Base-by-base conservation (phyloP, 2,797 vertebrate genomes). In the Gymnocypris eckloni region DNA sequence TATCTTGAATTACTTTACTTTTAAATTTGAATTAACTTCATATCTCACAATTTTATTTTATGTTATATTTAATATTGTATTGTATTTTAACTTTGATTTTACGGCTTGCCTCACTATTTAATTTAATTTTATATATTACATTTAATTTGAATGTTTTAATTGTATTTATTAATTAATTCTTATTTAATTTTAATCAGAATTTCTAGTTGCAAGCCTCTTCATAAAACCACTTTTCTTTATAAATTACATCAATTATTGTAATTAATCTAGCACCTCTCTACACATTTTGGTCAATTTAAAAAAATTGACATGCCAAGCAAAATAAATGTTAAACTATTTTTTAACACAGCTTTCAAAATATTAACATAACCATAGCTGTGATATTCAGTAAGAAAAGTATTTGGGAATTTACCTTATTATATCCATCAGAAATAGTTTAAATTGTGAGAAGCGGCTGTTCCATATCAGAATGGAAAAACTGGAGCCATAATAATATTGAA, bases 401-500 rank as follows among this genome's bases (percentile, higher is more conserved):
- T 56, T 56, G 13, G 11, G 18, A 77, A 5, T 12, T 10, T 52
- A 45, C 20, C 37, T 20, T 2, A 15, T 78, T 78, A 13, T 41
- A 59, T 41, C 37, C 20, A 16, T 16, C 54, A 41, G 52, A n/a
- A 25, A 41, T 78, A 10, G 20, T 39, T 56, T 52, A 18, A 9
- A 22, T 50, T 76, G 6, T 39, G 20, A 78, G 6, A 41, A 78
- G 20, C 39, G 18, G 10, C 2, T 54, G 48, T 12, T 25, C 33
- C 52, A 15, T 33, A 15, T 54, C 54, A 39, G 54, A 79, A 54
- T 79, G 20, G 11, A 25, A 37, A 45, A 41, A 28, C 33, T 82
- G 75, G 67, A 82, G 41, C 52, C 80, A 39, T 84, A 4, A n/a
- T 6, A 20, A 25, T 76, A 13, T 67, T 22, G 6, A 76, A 61